Conservation (phyloP, 2,888 invertebrate genomes). For the Athalia rosae region DNA sequence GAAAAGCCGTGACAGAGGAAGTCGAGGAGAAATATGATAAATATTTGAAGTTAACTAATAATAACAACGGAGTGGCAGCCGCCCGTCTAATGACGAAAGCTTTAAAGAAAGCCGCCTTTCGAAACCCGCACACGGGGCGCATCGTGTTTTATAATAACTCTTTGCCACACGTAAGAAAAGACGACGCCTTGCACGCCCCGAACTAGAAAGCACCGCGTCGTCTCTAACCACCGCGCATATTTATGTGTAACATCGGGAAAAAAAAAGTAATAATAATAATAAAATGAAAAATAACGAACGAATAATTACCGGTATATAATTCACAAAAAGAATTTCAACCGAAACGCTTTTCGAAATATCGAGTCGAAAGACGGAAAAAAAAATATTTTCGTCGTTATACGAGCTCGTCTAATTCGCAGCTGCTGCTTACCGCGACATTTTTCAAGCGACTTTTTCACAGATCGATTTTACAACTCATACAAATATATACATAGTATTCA, state of each 20-base stretch:
- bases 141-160: slow-evolving; percentile 58
- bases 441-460: too few species aligned
- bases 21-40: slow-evolving; percentile 62
- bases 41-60: slow-evolving; percentile 70
- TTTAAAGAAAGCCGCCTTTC: slow-evolving; percentile 58
- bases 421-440: too few species aligned
- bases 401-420: too few species aligned
- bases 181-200: slow-evolving; percentile 29
- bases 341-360: too few species aligned
- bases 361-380: too few species aligned
- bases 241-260: slow-evolving; percentile 10
- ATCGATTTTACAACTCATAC: too few species aligned
- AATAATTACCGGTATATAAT: not conserved
- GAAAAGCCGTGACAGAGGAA: slow-evolving; percentile 14
- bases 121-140: slow-evolving; percentile 51
- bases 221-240: not conserved
- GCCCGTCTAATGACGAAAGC: slow-evolving; percentile 56
- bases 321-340: not conserved
- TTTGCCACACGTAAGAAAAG: slow-evolving; percentile 44
- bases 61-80: slow-evolving; percentile 58
- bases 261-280: not conserved
- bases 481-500: too few species aligned
- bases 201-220: slow-evolving; percentile 31
- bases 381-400: too few species aligned
- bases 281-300: not conserved